Conservation (phyloP, 2,888 invertebrate genomes). For the Pristionchus exspectatus region DNA sequence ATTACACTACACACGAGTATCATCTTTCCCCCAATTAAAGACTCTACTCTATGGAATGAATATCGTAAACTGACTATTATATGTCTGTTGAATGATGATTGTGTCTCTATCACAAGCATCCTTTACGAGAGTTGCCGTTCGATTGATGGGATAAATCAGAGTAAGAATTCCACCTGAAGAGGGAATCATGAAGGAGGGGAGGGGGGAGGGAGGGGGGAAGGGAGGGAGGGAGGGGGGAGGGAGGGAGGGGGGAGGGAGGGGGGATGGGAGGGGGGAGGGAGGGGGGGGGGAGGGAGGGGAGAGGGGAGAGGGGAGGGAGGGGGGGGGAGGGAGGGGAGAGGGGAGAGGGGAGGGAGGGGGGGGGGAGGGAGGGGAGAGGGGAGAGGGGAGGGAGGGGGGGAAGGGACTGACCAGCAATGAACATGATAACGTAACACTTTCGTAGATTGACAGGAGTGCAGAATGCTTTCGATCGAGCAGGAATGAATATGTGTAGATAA, state of each 20-base stretch:
- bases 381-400: neutral
- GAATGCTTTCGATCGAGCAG: conserved; percentile 70
- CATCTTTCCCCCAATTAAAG: conserved; percentile 2
- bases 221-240: neutral
- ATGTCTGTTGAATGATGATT: conserved; percentile 66
- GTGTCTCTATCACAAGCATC: conserved; percentile 64
- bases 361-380: neutral
- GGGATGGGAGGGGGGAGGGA: too few species aligned
- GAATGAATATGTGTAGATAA: conserved; percentile 75
- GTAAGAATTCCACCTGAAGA: conserved; percentile 60
- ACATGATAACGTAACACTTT: conserved; percentile 62
- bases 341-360: neutral
- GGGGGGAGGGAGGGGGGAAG: neutral
- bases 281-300: too few species aligned
- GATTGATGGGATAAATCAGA: conserved; percentile 74
- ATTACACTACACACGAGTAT: neutral
- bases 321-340: neutral
- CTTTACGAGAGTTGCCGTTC: conserved; percentile 62
- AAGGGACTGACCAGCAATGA: conserved; percentile 7
- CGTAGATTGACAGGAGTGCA: conserved; percentile 73
- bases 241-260: neutral
- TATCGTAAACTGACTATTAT: neutral
- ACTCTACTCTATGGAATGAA: neutral
- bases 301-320: neutral
- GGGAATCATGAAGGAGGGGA: neutral